Evolutionary conservation across 2,888 invertebrate genomes (phyloP), one percentile per base, ranked within the genome.

Genomic region (Apotomis turbidana): DNA sequence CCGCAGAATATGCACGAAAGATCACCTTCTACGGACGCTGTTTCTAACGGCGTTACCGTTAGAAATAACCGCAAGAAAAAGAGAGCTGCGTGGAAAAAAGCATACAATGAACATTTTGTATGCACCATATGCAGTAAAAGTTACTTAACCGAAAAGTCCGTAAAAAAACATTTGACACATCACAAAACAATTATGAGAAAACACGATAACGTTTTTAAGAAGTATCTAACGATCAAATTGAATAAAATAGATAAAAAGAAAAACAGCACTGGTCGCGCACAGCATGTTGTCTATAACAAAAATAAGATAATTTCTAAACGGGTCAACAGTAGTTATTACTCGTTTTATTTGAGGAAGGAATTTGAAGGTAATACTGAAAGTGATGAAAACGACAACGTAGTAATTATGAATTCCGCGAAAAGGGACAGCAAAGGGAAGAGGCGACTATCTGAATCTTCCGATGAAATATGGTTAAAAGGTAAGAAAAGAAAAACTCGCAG

Each of bases 241-340:
- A 74, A 78, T 46, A 91, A 85, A 81, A 64, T 83, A 54, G 90
- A 90, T 75, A 70, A 74, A 2, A 83, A 82, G 75, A 79, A 81
- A 10, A 93, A 93, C 75, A 55, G 85, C 49, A 89, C 88, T 27
- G 85, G 85, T 12, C 74, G 75, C 9, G 72, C 66, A 36, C 80
- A 82, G 54, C 79, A 83, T 74, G 86, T 92, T 62, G 86, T 88
- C 6, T 77, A 82, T 60, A 79, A 75, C 74, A 74, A 74, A 41
- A 77, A 84, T 61, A 87, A 81, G 80, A 86, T 91, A 61, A 76
- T 89, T 62, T 74, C 79, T 75, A 77, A 81, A 71, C 74, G 78
- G 54, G 75, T 78, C 38, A 77, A 80, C 72, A 70, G 75, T 0
- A 74, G 79, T 54, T 90, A 84, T 78, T 85, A 82, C 76, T 76